Evolutionary conservation across 2,113 vertebrate genomes (phyloP).

Genomic region (Etheostoma spectabile): DNA sequence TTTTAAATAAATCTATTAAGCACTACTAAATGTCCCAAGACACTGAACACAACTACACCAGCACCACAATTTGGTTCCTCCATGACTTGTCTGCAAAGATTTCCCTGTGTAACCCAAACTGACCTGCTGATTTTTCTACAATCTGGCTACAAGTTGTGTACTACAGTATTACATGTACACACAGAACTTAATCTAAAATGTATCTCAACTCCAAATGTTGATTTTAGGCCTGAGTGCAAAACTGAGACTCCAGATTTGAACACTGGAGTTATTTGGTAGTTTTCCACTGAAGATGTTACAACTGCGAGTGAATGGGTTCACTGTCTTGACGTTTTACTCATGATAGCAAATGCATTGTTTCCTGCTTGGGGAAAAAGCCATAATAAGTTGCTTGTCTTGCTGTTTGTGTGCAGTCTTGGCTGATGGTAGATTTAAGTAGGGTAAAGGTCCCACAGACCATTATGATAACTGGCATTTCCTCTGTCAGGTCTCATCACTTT

Average conservation of each 20-base stretch:
- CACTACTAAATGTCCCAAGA: not conserved
- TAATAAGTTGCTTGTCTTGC: slow-evolving; percentile 72
- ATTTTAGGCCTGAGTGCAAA: slow-evolving; percentile 10
- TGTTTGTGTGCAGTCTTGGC: slow-evolving; percentile 57
- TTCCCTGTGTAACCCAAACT: not conserved
- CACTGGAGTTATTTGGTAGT: slow-evolving; percentile 32
- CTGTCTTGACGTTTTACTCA: slow-evolving; percentile 55
- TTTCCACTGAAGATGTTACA: slow-evolving; percentile 62
- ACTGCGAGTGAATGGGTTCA: slow-evolving; percentile 58
- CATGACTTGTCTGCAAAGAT: not conserved
- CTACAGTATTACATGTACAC: not conserved
- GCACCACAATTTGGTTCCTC: not conserved
- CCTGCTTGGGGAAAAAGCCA: slow-evolving; percentile 47
- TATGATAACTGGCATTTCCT: slow-evolving; percentile 50
- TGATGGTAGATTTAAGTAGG: slow-evolving; percentile 65
- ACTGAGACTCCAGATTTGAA: slow-evolving; percentile 4
- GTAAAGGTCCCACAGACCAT: slow-evolving; percentile 68
- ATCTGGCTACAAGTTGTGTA: not conserved
- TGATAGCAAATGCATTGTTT: slow-evolving; percentile 71
- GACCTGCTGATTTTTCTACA: not conserved
- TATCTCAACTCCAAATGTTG: not conserved
- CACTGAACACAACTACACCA: not conserved
- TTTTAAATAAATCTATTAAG: not conserved
- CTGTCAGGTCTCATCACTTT: slow-evolving; percentile 22
- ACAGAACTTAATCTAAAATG: not conserved